phyloP scores from a whole-genome alignment of 2,888 invertebrate species.

The Napeogenes inachia region DNA sequence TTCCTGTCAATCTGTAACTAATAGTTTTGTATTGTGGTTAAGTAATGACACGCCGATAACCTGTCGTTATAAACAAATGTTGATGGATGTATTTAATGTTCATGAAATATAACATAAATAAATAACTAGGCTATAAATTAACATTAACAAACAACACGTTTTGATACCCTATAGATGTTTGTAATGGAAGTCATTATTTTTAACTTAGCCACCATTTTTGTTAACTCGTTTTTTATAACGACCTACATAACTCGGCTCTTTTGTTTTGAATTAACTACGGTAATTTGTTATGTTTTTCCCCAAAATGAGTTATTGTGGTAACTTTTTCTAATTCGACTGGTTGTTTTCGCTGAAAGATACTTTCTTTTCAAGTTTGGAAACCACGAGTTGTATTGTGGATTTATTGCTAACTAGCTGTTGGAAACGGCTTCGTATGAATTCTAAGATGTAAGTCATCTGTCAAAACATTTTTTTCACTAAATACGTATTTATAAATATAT shows the following conservation, averaged over 20 bases:
- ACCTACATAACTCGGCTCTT: slow-evolving; percentile 34
- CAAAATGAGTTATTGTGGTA: slow-evolving; percentile 33
- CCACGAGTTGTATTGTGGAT: too few relatives aligned
- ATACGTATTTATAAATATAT: too few relatives aligned
- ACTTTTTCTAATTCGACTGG: slow-evolving; percentile 22
- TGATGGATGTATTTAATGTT: neutral
- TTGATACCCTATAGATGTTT: slow-evolving; percentile 21
- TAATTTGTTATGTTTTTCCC: slow-evolving; percentile 35
- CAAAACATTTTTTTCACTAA: too few relatives aligned
- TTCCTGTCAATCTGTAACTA: too few relatives aligned
- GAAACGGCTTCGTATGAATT: too few relatives aligned
- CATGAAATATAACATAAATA: neutral
- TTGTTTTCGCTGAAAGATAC: neutral
- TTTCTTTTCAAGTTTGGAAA: too few relatives aligned
- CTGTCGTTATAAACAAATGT: neutral
- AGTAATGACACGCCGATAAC: neutral
- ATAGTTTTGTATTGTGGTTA: neutral
- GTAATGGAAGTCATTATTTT: slow-evolving; percentile 40
- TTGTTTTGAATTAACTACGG: slow-evolving; percentile 36
- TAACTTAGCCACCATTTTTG: slow-evolving; percentile 38
- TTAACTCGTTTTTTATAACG: slow-evolving; percentile 39
- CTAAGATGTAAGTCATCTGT: too few relatives aligned
- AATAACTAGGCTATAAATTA: slow-evolving; percentile 9
- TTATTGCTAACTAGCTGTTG: too few relatives aligned
- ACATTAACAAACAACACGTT: slow-evolving; percentile 25